Evolutionary conservation across 1,140 invertebrate species (phyloP), one percentile per base, ranked within the genome.

Genomic region (Homalodisca vitripennis): DNA sequence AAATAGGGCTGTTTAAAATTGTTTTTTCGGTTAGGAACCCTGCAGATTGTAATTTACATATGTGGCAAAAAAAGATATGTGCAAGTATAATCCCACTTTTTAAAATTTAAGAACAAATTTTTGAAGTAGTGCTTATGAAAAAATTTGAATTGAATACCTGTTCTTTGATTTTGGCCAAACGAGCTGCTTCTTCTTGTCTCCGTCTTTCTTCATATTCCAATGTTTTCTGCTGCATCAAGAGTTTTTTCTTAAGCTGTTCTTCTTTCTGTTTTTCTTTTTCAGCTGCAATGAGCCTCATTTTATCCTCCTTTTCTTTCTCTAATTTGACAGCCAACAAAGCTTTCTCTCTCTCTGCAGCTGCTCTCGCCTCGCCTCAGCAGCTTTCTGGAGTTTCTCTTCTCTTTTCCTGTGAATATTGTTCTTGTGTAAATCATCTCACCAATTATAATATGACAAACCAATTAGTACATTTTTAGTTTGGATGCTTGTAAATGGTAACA

Each of bases 341-440:
- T 62, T 68, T 68, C 34, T 70, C 65, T 53, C 53, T 66, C 46
- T 66, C 69, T 20, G 47, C 69, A 10, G 69, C 65, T 67, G 34
- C 64, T 46, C n/a, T n/a, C n/a, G n/a, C n/a, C 65, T 34, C 2
- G 63, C 41, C 20, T 41, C 65, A 22, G 57, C 68, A 17, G 30
- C 68, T 46, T 69, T 69, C 20, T 29, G 24, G 48, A 29, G n/a
- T 46, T 70, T 55, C 55, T 70, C 64, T 51, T 66, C 69, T 29
- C 55, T 26, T 66, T 41, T 70, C 64, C 67, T 68, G 46, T 6
- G 20, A 26, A 12, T n/a, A n/a, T n/a, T n/a, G n/a, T n/a, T n/a
- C n/a, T n/a, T n/a, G n/a, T n/a, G n/a, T n/a, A n/a, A n/a, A n/a
- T n/a, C n/a, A n/a, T n/a, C n/a, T n/a, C n/a, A n/a, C n/a, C n/a